A percentile compares a stretch with the other conserved stretches of the same genome.
phyloP scores from a whole-genome alignment of 1,140 invertebrate species.

The Aleiodes sp. region DNA sequence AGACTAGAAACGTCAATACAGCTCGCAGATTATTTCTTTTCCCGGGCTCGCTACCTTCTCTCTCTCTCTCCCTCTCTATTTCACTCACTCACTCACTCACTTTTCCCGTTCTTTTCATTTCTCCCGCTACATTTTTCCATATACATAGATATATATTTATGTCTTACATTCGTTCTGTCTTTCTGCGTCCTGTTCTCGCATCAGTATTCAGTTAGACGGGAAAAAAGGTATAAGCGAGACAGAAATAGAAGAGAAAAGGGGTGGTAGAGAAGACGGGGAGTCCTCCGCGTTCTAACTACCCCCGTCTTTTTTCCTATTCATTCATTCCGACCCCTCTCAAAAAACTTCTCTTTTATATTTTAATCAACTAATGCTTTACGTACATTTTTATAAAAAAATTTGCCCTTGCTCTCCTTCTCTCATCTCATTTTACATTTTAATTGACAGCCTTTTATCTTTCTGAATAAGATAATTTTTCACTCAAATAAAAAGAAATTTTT shows the following conservation, averaged over 20 bases:
- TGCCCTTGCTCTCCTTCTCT: constrained; percentile 35
- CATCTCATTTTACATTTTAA: constrained; percentile 13
- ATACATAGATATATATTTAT: constrained; percentile 12
- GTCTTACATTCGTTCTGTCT: constrained; percentile 5
- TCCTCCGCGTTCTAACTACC: constrained; percentile 25
- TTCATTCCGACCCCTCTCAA: constrained; percentile 44
- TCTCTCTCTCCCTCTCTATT: constrained; percentile 39
- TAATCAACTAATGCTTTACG: constrained; percentile 67
- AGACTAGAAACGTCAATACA: constrained; percentile 69
- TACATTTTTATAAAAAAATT: constrained; percentile 65
- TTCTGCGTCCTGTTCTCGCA: neutral
- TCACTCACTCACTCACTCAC: neutral
- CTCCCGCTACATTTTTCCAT: constrained; percentile 25
- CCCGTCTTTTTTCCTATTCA: constrained; percentile 38
- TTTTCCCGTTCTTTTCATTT: constrained; percentile 34
- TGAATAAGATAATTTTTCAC: constrained; percentile 25
- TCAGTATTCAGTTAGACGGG: constrained; percentile 39
- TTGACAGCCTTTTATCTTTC: constrained; percentile 19
- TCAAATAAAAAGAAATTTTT: constrained; percentile 12
- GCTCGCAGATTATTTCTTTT: constrained; percentile 69
- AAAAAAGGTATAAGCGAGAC: constrained; percentile 43
- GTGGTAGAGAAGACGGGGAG: constrained; percentile 42
- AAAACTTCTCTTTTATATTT: constrained; percentile 64
- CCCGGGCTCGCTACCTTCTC: constrained; percentile 62
- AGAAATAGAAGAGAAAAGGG: constrained; percentile 36